A percentile compares a stretch with the other conserved stretches of the same genome.
Evolutionary conservation across 1,140 invertebrate species (phyloP).

Genomic region (Diuraphis noxia): DNA sequence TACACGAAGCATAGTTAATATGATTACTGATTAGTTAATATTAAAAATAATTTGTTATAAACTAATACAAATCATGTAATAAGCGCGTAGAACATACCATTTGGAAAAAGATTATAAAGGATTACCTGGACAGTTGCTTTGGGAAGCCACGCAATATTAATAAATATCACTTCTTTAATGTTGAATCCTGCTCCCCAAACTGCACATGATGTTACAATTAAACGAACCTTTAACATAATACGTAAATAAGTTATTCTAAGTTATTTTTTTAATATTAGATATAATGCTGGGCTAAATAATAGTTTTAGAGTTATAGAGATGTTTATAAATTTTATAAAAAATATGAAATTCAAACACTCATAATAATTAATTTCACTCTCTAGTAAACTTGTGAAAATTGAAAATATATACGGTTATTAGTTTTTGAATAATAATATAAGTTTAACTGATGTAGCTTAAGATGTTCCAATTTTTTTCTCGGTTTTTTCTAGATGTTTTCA

Average conservation of each 20-base stretch:
- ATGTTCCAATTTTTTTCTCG: too few relatives aligned
- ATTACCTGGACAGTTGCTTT: conserved; percentile 72
- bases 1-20: not conserved
- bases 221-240: not conserved
- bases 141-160: conserved; percentile 74
- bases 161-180: conserved; percentile 70
- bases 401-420: too few relatives aligned
- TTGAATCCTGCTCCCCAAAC: conserved; percentile 67
- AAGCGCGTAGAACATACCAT: not conserved
- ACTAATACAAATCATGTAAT: not conserved
- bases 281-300: too few relatives aligned
- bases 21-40: not conserved
- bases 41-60: not conserved
- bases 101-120: not conserved
- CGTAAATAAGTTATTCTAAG: not conserved
- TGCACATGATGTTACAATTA: conserved; percentile 60
- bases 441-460: too few relatives aligned
- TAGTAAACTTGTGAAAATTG: too few relatives aligned
- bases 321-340: too few relatives aligned
- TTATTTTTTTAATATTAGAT: not conserved
- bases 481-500: too few relatives aligned
- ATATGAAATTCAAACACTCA: too few relatives aligned
- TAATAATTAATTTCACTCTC: too few relatives aligned
- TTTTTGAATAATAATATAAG: too few relatives aligned
- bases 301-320: too few relatives aligned